Base-by-base conservation (phyloP, 1,140 invertebrate genomes). In the Popillia japonica region DNA sequence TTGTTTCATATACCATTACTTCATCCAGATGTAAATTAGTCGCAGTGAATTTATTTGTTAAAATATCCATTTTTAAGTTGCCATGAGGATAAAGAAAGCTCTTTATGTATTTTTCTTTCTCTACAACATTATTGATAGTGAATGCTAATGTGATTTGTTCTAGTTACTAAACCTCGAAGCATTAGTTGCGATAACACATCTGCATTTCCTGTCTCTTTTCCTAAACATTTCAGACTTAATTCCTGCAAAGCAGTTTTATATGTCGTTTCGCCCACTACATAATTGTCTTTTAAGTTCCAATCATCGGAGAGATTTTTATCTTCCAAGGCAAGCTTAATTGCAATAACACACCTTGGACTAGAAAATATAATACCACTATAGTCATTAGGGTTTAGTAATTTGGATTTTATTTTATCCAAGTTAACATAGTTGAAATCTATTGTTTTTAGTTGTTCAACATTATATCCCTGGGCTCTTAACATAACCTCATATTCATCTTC, bases 41-140 rank as follows among this genome's bases (percentile, higher is more conserved):
- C 74, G 83, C 80, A 34, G 75, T 76, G 44, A 88, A 79, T 78
- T 84, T 81, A 55, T 75, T 80, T 41, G 84, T 84, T 42, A 89
- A 78, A 17, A 83, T 84, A 78, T 89, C 88, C 68, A 82, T 85
- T 79, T 85, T 87, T 75, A 89, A 83, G 82, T 88, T 88, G 14
- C 87, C 88, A 85, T 87, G 87, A 14, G 87, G 88, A 80, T 87
- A 88, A 20, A 89, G 78, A 55, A 89, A 86, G 68, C 85, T 86
- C 81, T 87, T 86, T n/a, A 75, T 77, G 80, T 82, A 84, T 23
- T 72, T 40, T 14, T 42, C 22, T 78, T 81, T 82, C 14, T 83
- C 81, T 84, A 79, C 73, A 82, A 82, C 40, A 78, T 61, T 77
- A 78, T 75, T 79, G 23, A 14, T 20, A 55, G n/a, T 7, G n/a